These are phyloP conservation scores for Glomeris marginata DNA, from an alignment of 2,888 invertebrate species.

Conservation along the genomic window DNA sequence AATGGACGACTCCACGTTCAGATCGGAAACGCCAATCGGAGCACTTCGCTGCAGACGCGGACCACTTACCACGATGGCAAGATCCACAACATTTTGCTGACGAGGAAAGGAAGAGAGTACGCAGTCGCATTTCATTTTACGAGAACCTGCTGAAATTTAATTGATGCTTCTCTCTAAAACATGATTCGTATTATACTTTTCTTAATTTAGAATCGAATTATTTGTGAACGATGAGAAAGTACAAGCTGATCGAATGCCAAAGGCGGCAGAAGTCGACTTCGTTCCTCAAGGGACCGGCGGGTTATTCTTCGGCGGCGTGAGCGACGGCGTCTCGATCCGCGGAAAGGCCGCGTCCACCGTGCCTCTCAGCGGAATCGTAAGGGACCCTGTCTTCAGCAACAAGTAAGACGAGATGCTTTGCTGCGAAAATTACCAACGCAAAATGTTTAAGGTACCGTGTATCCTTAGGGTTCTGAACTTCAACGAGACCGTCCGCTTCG, in stretches of 20 bases:
- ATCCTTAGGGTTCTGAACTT: conserved; percentile 48
- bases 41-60: no score
- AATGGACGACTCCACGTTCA: no score
- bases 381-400: conserved; percentile 66
- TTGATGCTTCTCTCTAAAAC: no score
- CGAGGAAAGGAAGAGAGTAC: no score
- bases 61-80: no score
- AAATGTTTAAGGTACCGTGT: not conserved
- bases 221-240: conserved; percentile 55
- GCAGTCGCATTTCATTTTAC: no score
- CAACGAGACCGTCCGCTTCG: conserved; percentile 45
- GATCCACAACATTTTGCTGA: no score
- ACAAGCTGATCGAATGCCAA: not conserved
- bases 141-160: no score
- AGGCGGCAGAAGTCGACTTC: not conserved
- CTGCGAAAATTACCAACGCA: not conserved
- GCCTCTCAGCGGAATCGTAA: conserved; percentile 58
- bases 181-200: no score
- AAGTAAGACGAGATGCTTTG: conserved; percentile 40
- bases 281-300: conserved; percentile 35
- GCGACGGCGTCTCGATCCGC: conserved; percentile 36
- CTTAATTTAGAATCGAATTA: no score
- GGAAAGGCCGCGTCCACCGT: conserved; percentile 34
- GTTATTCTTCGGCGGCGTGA: conserved; percentile 60
- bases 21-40: no score